These are phyloP conservation scores for Halocynthia roretzi DNA, from an alignment of 23 tunicate genomes.

Conservation along the genomic window DNA sequence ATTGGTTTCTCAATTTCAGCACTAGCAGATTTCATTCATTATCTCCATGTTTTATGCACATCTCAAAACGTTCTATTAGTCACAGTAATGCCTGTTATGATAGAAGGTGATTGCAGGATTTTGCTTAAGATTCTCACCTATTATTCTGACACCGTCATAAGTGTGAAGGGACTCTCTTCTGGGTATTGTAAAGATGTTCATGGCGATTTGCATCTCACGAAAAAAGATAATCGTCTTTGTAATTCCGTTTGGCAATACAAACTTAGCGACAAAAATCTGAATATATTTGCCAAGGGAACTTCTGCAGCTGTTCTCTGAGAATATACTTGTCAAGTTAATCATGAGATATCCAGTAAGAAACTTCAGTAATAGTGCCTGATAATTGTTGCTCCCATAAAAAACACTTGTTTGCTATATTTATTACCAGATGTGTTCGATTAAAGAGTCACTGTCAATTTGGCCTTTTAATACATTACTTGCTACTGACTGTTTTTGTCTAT, in stretches of 20 bases:
- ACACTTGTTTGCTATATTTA: too few relatives aligned
- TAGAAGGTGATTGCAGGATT: neutral
- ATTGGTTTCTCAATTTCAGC: constrained; percentile 26
- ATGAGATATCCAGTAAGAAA: neutral
- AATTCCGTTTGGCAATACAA: constrained; percentile 39
- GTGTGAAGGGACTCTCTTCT: constrained; percentile 38
- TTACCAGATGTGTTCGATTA: too few relatives aligned
- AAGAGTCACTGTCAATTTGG: too few relatives aligned
- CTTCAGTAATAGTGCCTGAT: too few relatives aligned
- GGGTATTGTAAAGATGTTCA: constrained; percentile 88
- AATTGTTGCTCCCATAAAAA: too few relatives aligned
- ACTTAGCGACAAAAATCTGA: constrained; percentile 49
- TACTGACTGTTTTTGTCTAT: too few relatives aligned
- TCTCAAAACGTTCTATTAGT: constrained; percentile 12
- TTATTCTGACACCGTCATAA: constrained; percentile 29
- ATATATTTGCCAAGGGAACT: constrained; percentile 74
- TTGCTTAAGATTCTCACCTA: neutral
- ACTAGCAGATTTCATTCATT: constrained; percentile 30
- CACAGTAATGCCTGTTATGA: constrained; percentile 16
- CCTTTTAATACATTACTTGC: too few relatives aligned
- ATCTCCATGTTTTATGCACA: constrained; percentile 25
- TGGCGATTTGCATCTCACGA: constrained; percentile 28
- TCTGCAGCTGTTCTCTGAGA: constrained; percentile 76
- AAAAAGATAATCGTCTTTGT: neutral
- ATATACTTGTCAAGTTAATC: constrained; percentile 1